Conservation (phyloP, 2,113 vertebrate genomes). For the Toxostoma redivivum region DNA sequence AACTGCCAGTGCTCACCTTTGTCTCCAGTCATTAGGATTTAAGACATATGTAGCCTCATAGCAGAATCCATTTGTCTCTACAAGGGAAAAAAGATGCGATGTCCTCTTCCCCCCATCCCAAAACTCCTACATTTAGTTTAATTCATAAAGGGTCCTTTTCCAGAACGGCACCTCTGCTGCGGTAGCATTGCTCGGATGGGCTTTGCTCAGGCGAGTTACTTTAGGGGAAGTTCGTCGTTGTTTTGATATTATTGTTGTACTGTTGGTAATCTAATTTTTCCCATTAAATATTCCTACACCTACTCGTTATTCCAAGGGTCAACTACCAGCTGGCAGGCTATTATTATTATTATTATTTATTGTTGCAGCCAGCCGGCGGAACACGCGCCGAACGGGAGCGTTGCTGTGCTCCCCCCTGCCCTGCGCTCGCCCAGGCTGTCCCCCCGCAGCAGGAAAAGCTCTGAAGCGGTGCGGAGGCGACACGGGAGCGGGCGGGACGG, state of each 20-base stretch:
- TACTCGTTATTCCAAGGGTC: background rate
- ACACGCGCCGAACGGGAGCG: background rate
- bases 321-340: background rate
- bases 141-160: background rate
- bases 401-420: background rate
- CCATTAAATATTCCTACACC: background rate
- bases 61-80: background rate
- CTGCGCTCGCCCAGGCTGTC: background rate
- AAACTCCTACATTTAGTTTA: background rate
- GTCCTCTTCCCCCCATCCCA: background rate
- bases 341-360: background rate
- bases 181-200: background rate
- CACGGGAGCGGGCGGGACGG: background rate
- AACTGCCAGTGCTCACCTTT: conserved; percentile 47
- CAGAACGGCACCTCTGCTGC: background rate
- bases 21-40: conserved; percentile 6
- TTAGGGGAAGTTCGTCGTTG: background rate
- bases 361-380: background rate
- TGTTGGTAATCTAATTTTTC: background rate
- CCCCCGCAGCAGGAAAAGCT: background rate
- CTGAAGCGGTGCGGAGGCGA: background rate
- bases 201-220: background rate
- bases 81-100: background rate
- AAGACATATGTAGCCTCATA: background rate
- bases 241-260: background rate